Evolutionary conservation across 2,113 vertebrate species (phyloP).

Genomic region (Lynx canadensis): DNA sequence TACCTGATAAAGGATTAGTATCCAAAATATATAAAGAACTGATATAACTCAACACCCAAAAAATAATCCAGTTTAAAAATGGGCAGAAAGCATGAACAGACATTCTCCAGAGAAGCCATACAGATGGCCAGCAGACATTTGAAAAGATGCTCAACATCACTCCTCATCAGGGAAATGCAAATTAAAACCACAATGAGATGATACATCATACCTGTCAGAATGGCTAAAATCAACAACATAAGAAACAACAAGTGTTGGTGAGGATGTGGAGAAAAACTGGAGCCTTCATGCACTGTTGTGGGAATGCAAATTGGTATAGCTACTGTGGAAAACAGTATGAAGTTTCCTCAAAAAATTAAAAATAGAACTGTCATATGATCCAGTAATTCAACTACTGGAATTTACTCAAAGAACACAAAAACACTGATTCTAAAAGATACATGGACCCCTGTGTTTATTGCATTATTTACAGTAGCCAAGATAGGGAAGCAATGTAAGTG

Average conservation of each 20-base stretch:
- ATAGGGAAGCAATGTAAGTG: neutral
- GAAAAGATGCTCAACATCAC: neutral
- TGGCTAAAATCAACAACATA: neutral
- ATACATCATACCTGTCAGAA: neutral
- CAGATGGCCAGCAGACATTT: neutral
- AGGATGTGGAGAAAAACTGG: neutral
- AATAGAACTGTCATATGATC: neutral
- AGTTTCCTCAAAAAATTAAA: neutral
- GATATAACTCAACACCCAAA: neutral
- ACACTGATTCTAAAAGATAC: neutral
- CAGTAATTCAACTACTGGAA: neutral
- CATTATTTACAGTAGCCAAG: neutral
- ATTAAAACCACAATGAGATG: neutral
- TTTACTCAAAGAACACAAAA: neutral
- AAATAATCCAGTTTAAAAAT: neutral
- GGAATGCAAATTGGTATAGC: neutral
- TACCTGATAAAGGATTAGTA: neutral
- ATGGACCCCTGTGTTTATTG: neutral
- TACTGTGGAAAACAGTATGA: neutral
- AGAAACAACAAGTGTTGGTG: neutral
- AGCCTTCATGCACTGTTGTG: neutral
- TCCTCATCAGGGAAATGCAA: neutral
- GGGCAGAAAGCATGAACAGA: neutral
- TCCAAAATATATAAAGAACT: neutral
- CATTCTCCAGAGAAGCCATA: neutral